Evolutionary conservation across 2,797 vertebrate genomes (phyloP).

Genomic region (Neoniphon sammara): DNA sequence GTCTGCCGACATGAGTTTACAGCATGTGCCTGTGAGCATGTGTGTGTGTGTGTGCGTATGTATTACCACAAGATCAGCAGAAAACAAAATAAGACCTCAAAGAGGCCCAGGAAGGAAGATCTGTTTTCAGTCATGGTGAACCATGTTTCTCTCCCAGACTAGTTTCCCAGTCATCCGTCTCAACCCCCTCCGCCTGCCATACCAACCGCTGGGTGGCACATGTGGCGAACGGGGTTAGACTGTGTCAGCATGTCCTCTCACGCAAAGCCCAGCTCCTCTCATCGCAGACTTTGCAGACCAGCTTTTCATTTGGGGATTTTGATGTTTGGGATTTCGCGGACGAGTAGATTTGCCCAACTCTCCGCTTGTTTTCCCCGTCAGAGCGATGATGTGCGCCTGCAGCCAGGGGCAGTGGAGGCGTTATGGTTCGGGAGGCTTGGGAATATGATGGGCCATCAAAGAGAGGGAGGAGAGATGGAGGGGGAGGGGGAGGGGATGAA

Average conservation of each 20-base stretch:
- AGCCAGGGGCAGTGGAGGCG: slow-evolving; percentile 21
- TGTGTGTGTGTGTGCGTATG: background rate
- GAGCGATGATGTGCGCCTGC: slow-evolving; percentile 20
- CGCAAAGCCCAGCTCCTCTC: slow-evolving; percentile 48
- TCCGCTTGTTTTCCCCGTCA: slow-evolving; percentile 34
- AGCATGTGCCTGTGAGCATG: background rate
- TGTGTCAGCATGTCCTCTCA: slow-evolving; percentile 61
- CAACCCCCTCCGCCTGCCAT: slow-evolving; percentile 3
- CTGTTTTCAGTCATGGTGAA: slow-evolving; percentile 60
- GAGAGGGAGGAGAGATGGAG: background rate
- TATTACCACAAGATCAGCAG: slow-evolving; percentile 60
- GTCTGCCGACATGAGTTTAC: background rate
- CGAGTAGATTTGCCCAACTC: background rate
- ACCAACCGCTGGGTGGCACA: slow-evolving; percentile 64
- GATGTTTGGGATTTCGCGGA: slow-evolving; percentile 47
- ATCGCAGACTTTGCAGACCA: slow-evolving; percentile 36
- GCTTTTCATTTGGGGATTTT: slow-evolving; percentile 61
- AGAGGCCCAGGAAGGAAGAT: slow-evolving; percentile 56
- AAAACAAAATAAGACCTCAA: slow-evolving; percentile 69
- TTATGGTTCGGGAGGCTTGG: slow-evolving; percentile 2
- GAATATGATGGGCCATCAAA: slow-evolving; percentile 14
- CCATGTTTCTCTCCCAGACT: slow-evolving; percentile 48
- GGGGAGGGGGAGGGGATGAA: background rate
- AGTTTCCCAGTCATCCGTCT: slow-evolving; percentile 39
- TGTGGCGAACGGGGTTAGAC: slow-evolving; percentile 44